A percentile compares a stretch with the other conserved stretches of the same genome.
Evolutionary conservation across 2,797 vertebrate genomes (phyloP).

Genomic region (Muscicapa striata): DNA sequence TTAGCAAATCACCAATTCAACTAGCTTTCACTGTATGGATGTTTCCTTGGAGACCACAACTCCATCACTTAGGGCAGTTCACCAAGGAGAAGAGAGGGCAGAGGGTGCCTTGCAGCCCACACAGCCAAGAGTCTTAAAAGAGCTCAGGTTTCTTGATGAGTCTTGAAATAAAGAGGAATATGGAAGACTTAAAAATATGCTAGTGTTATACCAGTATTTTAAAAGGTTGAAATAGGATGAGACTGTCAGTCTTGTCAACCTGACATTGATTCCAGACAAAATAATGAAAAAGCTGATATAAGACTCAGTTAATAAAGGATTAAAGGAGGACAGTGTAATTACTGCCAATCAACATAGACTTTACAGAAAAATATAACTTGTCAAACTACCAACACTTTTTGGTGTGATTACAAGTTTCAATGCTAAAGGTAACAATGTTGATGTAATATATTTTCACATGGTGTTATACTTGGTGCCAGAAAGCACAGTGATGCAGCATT

Average conservation of each 20-base stretch:
- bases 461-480: slow-evolving; percentile 22
- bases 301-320: slow-evolving; percentile 68
- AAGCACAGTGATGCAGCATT: neutral
- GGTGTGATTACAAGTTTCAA: slow-evolving; percentile 66
- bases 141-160: neutral
- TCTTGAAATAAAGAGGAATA: slow-evolving; percentile 35
- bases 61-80: neutral
- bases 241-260: slow-evolving; percentile 63
- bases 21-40: neutral
- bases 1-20: neutral
- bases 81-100: neutral
- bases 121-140: neutral
- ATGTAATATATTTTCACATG: slow-evolving; percentile 36
- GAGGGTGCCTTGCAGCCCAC: neutral
- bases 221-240: slow-evolving; percentile 67
- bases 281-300: slow-evolving; percentile 68
- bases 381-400: slow-evolving; percentile 68
- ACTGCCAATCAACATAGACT: slow-evolving; percentile 63
- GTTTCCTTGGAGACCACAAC: neutral
- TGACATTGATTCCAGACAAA: slow-evolving; percentile 71
- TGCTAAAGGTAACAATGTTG: slow-evolving; percentile 47
- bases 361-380: slow-evolving; percentile 65
- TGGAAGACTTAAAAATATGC: slow-evolving; percentile 46
- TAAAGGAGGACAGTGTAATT: slow-evolving; percentile 72
- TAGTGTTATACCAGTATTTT: slow-evolving; percentile 55